phyloP scores from a whole-genome alignment of 2,113 vertebrate genomes.

The Agapornis roseicollis region DNA sequence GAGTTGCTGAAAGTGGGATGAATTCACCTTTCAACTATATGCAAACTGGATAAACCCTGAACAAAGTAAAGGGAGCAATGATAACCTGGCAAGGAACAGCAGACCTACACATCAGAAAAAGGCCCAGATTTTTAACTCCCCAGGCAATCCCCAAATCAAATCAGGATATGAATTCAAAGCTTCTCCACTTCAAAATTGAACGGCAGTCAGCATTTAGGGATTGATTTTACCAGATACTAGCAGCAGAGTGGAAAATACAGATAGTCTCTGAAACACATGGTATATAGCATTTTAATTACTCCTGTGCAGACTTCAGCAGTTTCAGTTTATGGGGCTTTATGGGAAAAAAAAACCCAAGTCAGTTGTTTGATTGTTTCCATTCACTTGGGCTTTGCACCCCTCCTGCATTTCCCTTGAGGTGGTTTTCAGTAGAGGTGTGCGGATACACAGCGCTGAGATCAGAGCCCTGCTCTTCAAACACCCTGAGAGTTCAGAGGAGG shows the following conservation, averaged over 20 bases:
- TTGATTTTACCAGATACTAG: not conserved
- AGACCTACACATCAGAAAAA: not conserved
- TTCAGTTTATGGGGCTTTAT: not conserved
- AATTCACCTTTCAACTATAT: constrained; percentile 27
- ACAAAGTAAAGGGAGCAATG: not conserved
- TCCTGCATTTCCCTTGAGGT: not conserved
- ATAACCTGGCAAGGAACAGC: not conserved
- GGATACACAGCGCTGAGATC: not conserved
- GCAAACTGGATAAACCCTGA: not conserved
- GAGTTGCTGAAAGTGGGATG: constrained; percentile 11
- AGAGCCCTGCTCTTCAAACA: not conserved
- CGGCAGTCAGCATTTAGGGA: not conserved
- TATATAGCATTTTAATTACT: not conserved
- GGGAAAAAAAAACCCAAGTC: not conserved
- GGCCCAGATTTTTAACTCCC: not conserved
- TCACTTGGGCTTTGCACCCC: not conserved
- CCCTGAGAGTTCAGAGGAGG: not conserved
- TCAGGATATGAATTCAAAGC: not conserved
- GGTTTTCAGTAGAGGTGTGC: not conserved
- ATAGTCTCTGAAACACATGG: not conserved
- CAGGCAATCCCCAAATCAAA: not conserved
- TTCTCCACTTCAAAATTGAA: not conserved
- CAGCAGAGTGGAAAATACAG: constrained; percentile 37
- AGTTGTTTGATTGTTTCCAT: constrained; percentile 15
- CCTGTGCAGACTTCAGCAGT: constrained; percentile 23